A percentile compares a stretch with the other conserved stretches of the same genome.
These are phyloP conservation scores for Belgica antarctica DNA, from an alignment of 2,888 invertebrate genomes.

Conservation along the genomic window DNA sequence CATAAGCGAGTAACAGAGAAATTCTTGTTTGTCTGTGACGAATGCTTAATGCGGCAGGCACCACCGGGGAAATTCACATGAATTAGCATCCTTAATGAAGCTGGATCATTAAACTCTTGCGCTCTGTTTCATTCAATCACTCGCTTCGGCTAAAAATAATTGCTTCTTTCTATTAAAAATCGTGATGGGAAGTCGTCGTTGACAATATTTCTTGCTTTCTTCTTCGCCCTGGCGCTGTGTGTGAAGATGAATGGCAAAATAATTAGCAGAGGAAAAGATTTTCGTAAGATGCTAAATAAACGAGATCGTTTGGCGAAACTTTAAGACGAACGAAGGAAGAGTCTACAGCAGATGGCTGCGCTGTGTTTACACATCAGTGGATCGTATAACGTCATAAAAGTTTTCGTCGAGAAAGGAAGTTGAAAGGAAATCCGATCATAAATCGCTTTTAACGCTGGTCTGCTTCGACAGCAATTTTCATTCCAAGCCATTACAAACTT, in stretches of 20 bases:
- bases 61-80: background rate
- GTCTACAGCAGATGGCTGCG: background rate
- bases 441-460: background rate
- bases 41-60: background rate
- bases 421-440: slow-evolving; percentile 6
- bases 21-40: background rate
- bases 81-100: slow-evolving; percentile 11
- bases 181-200: background rate
- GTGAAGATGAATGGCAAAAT: slow-evolving; percentile 35
- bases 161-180: background rate
- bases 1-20: slow-evolving; percentile 1
- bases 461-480: slow-evolving; percentile 10
- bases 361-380: too few species aligned
- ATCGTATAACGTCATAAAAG: too few species aligned
- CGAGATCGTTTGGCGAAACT: slow-evolving; percentile 8
- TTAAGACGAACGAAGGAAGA: background rate
- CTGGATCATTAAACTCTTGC: slow-evolving; percentile 37
- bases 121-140: background rate
- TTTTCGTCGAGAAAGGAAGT: background rate
- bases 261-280: slow-evolving; percentile 15
- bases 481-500: background rate
- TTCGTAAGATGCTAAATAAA: background rate
- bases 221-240: slow-evolving; percentile 12
- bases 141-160: background rate
- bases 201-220: background rate